Evolutionary conservation across 2,113 vertebrate species (phyloP).

Genomic region (Silurus meridionalis): DNA sequence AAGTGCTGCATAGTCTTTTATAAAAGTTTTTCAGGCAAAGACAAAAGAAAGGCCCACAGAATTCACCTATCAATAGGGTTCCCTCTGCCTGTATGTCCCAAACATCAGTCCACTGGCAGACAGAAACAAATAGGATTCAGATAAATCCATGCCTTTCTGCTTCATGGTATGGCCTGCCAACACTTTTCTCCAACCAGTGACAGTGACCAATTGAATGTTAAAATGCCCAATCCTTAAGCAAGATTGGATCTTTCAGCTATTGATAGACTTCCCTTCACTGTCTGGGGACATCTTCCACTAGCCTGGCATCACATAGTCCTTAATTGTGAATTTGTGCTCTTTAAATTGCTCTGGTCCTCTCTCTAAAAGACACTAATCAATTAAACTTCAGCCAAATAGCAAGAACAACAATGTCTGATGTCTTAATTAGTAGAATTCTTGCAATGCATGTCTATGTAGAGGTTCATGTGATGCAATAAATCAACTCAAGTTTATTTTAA

Average conservation of each 20-base stretch:
- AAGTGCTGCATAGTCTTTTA: background rate
- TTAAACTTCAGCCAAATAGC: conserved; percentile 31
- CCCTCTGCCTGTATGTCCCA: conserved; percentile 53
- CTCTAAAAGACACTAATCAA: conserved; percentile 25
- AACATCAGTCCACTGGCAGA: conserved; percentile 57
- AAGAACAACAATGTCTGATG: background rate
- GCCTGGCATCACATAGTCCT: conserved; percentile 31
- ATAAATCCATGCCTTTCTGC: conserved; percentile 64
- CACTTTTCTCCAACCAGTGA: conserved; percentile 48
- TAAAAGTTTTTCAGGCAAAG: background rate
- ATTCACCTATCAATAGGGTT: conserved; percentile 62
- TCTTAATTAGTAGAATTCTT: conserved; percentile 39
- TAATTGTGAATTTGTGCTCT: conserved; percentile 43
- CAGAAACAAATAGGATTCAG: conserved; percentile 68
- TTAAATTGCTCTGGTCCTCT: conserved; percentile 5
- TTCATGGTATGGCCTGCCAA: conserved; percentile 54
- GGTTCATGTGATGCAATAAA: conserved; percentile 12
- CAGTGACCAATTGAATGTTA: conserved; percentile 61
- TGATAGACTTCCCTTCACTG: conserved; percentile 53
- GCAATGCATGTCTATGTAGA: background rate
- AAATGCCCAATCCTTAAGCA: conserved; percentile 64
- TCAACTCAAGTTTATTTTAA: background rate
- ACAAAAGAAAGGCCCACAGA: conserved; percentile 28
- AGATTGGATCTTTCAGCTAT: conserved; percentile 56
- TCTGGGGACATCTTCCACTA: background rate